A percentile compares a stretch with the other conserved stretches of the same genome.
Evolutionary conservation across 2,797 vertebrate genomes (phyloP).

Genomic region (Sylvilagus floridanus): DNA sequence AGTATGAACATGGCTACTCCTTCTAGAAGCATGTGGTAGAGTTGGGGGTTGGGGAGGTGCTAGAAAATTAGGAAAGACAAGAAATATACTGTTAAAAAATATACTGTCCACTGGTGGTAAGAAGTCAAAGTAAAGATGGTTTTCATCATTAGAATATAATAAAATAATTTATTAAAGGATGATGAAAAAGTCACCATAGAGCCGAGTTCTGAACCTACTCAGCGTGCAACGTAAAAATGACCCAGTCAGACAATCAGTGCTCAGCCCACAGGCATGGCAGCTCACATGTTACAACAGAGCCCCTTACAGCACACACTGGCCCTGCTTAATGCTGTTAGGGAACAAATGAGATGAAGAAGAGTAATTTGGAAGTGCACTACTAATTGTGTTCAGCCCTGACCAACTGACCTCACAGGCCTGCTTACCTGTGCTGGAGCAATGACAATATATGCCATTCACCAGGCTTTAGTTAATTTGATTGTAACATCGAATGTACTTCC

Average conservation of each 20-base stretch:
- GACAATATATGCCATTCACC: neutral
- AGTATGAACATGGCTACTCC: neutral
- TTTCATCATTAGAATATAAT: neutral
- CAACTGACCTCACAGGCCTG: neutral
- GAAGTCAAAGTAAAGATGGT: neutral
- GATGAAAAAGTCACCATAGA: neutral
- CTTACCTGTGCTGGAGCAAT: neutral
- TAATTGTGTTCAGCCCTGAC: neutral
- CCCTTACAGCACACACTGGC: neutral
- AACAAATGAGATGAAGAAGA: neutral
- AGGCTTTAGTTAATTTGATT: neutral
- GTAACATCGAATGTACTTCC: neutral
- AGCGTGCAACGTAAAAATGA: neutral
- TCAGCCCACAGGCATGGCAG: neutral
- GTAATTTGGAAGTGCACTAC: neutral
- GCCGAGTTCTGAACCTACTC: neutral
- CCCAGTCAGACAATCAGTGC: neutral
- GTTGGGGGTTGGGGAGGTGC: neutral
- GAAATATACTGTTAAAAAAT: neutral
- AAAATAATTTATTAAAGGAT: neutral
- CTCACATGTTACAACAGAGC: neutral
- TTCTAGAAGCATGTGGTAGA: neutral
- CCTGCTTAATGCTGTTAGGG: neutral
- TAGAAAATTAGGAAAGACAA: slow-evolving; percentile 35
- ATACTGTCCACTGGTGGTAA: neutral